phyloP scores from a whole-genome alignment of 2,888 invertebrate genomes.

The Mesoligia furuncula region DNA sequence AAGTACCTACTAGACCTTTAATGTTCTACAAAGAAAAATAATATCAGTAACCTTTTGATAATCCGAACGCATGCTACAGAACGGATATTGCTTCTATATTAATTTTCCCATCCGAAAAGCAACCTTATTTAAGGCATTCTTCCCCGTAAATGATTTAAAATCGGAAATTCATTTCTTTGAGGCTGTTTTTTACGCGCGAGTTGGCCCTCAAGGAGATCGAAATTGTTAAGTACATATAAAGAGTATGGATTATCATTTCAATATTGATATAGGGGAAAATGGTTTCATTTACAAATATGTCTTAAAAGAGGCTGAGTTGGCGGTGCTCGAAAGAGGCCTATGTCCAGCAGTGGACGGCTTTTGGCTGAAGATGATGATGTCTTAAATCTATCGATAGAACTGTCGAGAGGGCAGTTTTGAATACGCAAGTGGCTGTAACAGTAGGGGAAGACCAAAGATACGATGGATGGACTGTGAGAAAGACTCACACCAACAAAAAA shows the following conservation, averaged over 20 bases:
- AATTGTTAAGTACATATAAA: neutral
- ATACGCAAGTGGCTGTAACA: too few species aligned
- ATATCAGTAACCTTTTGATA: constrained; percentile 33
- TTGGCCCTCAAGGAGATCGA: neutral
- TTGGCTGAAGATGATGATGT: too few species aligned
- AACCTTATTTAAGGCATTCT: constrained; percentile 38
- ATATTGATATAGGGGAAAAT: neutral
- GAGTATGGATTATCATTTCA: neutral
- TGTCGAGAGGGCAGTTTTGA: too few species aligned
- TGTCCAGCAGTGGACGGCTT: too few species aligned
- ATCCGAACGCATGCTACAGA: constrained; percentile 34
- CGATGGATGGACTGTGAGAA: too few species aligned
- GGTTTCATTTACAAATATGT: too few species aligned
- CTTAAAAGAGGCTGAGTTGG: too few species aligned
- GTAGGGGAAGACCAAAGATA: too few species aligned
- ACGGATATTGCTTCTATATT: constrained; percentile 66
- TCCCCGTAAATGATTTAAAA: constrained; percentile 34
- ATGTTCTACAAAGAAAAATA: constrained; percentile 6
- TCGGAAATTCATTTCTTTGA: constrained; percentile 55
- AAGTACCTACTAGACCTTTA: too few species aligned
- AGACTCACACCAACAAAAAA: too few species aligned
- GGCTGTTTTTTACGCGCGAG: constrained; percentile 16
- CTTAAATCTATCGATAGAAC: too few species aligned
- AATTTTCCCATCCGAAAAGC: constrained; percentile 58
- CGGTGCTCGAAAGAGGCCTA: too few species aligned